Base-by-base conservation (phyloP, 2,113 vertebrate genomes). In the Elephantulus edwardii region DNA sequence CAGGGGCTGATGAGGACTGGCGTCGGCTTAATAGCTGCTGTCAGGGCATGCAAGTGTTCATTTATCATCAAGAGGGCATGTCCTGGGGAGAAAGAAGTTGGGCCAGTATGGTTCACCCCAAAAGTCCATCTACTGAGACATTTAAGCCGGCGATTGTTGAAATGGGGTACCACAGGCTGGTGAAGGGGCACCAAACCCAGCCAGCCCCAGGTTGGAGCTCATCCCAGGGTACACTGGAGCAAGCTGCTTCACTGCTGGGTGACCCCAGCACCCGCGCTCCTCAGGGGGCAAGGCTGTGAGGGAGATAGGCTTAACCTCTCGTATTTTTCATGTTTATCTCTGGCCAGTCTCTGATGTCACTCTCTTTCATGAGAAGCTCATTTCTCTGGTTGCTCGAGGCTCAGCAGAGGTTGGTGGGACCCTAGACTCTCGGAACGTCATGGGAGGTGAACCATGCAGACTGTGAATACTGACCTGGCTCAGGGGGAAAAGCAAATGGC, bases 51-150 rank as follows among this genome's bases (percentile, higher is more conserved):
- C 44, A 83, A 95, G 60, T 91, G 76, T 75, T 82, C 38, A 46
- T 94, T 93, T 94, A 89, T 26, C 81, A 72, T 44, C 89, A 81
- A 48, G 85, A 83, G 74, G 86, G 50, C 76, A 88, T 92, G 93
- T 92, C 70, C 85, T 50, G 26, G 82, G 42, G 75, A 30, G 88
- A 80, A 89, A 87, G 60, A 91, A 89, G 85, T 58, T 75, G 71
- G 52, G 93, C 46, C 38, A 83, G 5, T 70, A 70, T 66, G 75
- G 44, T 62, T 93, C 89, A 75, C 64, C 33, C 50, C 75, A 19
- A 26, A 4, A 46, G 30, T 30, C 70, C 48, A 81, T 89, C 58
- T 38, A 66, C 33, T 13, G 72, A 80, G 60, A 83, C n/a, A 44
- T 72, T 91, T 62, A 82, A 88, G 60, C 33, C 33, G 75, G 52